Evolutionary conservation across 1,140 invertebrate species (phyloP), one percentile per base, ranked within the genome.

Genomic region (Aphis craccivora): DNA sequence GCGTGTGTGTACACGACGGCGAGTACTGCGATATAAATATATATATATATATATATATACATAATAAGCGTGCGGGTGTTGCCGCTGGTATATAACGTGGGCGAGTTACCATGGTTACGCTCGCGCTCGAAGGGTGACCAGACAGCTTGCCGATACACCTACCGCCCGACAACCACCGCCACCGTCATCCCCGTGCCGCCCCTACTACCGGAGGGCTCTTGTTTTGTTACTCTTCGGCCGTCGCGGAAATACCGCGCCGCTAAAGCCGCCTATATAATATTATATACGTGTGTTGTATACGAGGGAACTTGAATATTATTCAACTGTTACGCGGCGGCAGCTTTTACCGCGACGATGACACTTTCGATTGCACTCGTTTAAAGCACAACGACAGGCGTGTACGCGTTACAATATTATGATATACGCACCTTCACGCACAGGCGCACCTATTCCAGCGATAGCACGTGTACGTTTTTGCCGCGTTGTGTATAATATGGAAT

Each of bases 111-210:
- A 93, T 93, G 91, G 91, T 93, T 84, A 93, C 91, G 40, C 14
- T 30, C 40, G 43, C 25, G 37, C 23, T 67, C 9, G 91, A n/a
- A 84, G 91, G 91, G 91, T 93, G 91, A 84, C 91, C 81, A 93
- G 91, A 93, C 91, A 93, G 91, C 91, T 93, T 93, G 91, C 91
- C 91, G 91, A 93, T 93, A 90, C 89, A 90, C 89, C 53, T 67
- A 43, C 88, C 88, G n/a, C 48, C 84, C 22, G 6, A 84, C 14
- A 6, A 76, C 45, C 35, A 22, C 87, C 60, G 4, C 18, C 45
- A 1, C 20, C 45, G n/a, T 30, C 48, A 22, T 45, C 60, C 14
- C 60, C 30, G 2, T n/a, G 4, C n/a, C 48, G 0, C n/a, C 48
- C 14, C 2, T n/a, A 14, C 60, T n/a, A 6, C 60, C 60, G 4